A percentile compares a stretch with the other conserved stretches of the same genome.
These are phyloP conservation scores for Eumeta japonica DNA, from an alignment of 1,140 invertebrate genomes.

Conservation along the genomic window DNA sequence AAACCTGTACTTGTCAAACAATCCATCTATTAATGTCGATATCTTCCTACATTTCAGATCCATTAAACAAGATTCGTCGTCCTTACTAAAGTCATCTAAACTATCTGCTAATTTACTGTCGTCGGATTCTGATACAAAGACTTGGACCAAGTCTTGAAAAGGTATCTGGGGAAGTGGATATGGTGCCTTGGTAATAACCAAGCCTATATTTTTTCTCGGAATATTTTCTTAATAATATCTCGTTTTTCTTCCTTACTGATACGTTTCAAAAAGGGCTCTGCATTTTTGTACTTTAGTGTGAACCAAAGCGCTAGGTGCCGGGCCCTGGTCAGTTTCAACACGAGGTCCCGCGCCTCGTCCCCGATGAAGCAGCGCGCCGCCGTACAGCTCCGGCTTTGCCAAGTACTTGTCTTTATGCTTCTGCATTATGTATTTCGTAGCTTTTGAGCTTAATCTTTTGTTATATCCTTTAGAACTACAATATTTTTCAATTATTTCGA, in stretches of 20 bases:
- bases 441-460: slow-evolving; percentile 29
- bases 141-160: too few relatives aligned
- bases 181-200: too few relatives aligned
- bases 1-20: slow-evolving; percentile 29
- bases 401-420: too few relatives aligned
- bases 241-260: slow-evolving; percentile 21
- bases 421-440: too few relatives aligned
- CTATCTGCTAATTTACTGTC: neutral
- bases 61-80: slow-evolving; percentile 9
- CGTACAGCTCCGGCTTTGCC: too few relatives aligned
- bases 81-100: slow-evolving; percentile 13
- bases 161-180: too few relatives aligned
- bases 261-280: slow-evolving; percentile 28
- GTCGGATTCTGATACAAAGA: slow-evolving; percentile 9
- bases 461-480: slow-evolving; percentile 13
- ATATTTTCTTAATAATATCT: slow-evolving; percentile 24
- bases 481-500: slow-evolving; percentile 30
- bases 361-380: slow-evolving; percentile 15
- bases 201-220: slow-evolving; percentile 15
- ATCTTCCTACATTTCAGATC: slow-evolving; percentile 6
- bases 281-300: slow-evolving; percentile 23
- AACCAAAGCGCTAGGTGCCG: slow-evolving; percentile 24
- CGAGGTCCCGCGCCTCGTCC: slow-evolving; percentile 22
- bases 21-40: slow-evolving; percentile 2
- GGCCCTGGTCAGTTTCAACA: slow-evolving; percentile 21